Base-by-base conservation (phyloP, 2,888 invertebrate species). In the Chymomyza procnemis region DNA sequence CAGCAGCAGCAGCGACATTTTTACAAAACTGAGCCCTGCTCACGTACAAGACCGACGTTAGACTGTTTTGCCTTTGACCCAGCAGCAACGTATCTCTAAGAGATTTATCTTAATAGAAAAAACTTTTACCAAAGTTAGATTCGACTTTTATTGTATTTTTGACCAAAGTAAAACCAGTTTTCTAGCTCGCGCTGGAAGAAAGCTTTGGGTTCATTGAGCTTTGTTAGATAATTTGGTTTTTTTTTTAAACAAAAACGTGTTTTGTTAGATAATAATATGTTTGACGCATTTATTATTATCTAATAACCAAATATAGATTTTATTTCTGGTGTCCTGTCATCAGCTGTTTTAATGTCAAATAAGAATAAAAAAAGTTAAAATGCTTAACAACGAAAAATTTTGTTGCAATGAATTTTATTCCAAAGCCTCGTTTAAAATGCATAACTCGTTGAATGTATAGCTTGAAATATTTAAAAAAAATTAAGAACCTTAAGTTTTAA, bases 1-100 rank as follows among this genome's bases (percentile, higher is more conserved):
- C 55, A 67, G n/a, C 41, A 66, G 12, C 9, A 54, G 56, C n/a
- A 74, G 19, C 9, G 61, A 54, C 54, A 54, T 54, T 54, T 18
- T 54, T 50, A n/a, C 1, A 1, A 1, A 26, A 6, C 48, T n/a
- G 48, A 50, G 18, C 48, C 16, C 16, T 8, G 18, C 48, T 50
- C 48, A 54, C 14, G 18, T 14, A 21, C 22, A 54, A 2, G 19
- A 41, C 9, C 8, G 2, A 54, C 4, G 4, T 9, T 19, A 19
- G 67, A 81, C 81, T 81, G 58, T 80, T 6, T 61, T 46, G 61
- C 59, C 64, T 54, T 74, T 76, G 73, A 84, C 76, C 82, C 60
- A 21, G 18, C 54, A 12, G 9, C 6, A 54, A 21, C 9, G 21
- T 21, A 22, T 22, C 9, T 21, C 19, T 12, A 0, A 54, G 18